Conservation (phyloP, 1,140 invertebrate genomes). For the Maconellicoccus hirsutus region DNA sequence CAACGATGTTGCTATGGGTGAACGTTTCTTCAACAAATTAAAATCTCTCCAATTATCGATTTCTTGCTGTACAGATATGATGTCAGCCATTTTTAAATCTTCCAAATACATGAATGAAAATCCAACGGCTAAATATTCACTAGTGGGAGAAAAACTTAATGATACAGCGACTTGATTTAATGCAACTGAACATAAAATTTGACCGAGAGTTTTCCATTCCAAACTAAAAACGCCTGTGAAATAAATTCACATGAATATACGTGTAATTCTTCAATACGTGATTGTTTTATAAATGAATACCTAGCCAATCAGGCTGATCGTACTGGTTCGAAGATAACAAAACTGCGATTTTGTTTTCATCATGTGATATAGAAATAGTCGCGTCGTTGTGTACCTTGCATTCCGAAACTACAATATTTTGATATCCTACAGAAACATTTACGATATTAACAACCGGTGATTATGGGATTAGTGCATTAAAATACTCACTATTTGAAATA, state of each 20-base stretch:
- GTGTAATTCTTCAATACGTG: too few species aligned
- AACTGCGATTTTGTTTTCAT: conserved; percentile 64
- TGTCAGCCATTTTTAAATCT: conserved; percentile 38
- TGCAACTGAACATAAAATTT: conserved; percentile 60
- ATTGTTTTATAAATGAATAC: too few species aligned
- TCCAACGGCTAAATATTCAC: conserved; percentile 64
- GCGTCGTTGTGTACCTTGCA: conserved; percentile 81
- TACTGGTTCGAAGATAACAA: conserved; percentile 51
- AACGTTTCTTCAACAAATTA: conserved; percentile 23
- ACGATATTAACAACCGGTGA: background rate
- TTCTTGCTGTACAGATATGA: conserved; percentile 50
- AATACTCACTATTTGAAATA: conserved; percentile 53
- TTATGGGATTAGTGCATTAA: too few species aligned
- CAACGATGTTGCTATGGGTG: conserved; percentile 38
- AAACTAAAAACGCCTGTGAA: conserved; percentile 62
- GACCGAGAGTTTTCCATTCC: conserved; percentile 54
- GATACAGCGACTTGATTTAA: conserved; percentile 69
- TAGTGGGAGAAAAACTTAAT: conserved; percentile 65
- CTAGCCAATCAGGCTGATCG: conserved; percentile 49
- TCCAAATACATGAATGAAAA: conserved; percentile 50
- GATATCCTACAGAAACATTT: conserved; percentile 43
- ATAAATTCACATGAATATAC: too few species aligned
- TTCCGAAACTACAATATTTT: conserved; percentile 65
- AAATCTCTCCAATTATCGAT: conserved; percentile 33
- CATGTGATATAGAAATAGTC: conserved; percentile 68